These are phyloP conservation scores for Pelusios castaneus DNA, from an alignment of 2,113 vertebrate genomes.

Conservation along the genomic window DNA sequence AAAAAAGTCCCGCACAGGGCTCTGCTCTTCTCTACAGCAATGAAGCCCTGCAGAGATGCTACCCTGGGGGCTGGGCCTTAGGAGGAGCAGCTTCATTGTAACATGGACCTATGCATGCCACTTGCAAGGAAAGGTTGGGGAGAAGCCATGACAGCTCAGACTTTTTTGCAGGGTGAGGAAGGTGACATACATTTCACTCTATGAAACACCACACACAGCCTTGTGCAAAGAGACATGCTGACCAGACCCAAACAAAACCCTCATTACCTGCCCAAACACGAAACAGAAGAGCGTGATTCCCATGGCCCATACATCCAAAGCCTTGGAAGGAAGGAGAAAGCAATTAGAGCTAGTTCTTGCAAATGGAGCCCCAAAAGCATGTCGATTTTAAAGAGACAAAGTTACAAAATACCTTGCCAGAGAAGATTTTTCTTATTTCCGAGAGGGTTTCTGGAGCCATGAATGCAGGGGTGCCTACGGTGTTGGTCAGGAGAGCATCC, in stretches of 20 bases:
- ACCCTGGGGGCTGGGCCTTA: not conserved
- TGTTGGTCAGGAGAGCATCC: constrained; percentile 94
- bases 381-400: not conserved
- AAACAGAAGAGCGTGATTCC: constrained; percentile 97
- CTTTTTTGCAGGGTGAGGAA: not conserved
- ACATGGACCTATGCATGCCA: not conserved
- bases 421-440: constrained; percentile 96
- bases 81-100: not conserved
- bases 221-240: not conserved
- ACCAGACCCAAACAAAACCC: not conserved
- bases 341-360: not conserved
- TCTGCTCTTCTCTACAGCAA: not conserved
- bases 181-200: not conserved
- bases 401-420: constrained; percentile 89
- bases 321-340: constrained; percentile 73
- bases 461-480: constrained; percentile 96
- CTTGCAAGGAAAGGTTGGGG: not conserved
- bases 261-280: constrained; percentile 91
- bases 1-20: not conserved
- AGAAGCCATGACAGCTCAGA: not conserved
- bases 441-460: constrained; percentile 95
- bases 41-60: not conserved
- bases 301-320: constrained; percentile 99
- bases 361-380: not conserved
- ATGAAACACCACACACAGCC: not conserved